A percentile compares a stretch with the other conserved stretches of the same genome.
Evolutionary conservation across 2,797 vertebrate genomes (phyloP).

Genomic region (Sandelia bainsii): DNA sequence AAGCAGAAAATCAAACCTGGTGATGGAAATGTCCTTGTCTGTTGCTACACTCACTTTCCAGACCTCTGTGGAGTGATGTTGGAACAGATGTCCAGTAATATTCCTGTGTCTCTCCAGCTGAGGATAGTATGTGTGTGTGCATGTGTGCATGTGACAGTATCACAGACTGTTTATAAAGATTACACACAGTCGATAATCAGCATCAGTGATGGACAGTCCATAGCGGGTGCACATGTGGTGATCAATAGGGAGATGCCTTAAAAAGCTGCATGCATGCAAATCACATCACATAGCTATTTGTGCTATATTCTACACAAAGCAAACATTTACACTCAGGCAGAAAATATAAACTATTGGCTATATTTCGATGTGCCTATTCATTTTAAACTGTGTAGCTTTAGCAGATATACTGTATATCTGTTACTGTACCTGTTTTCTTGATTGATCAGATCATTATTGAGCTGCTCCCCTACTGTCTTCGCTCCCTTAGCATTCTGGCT

Average conservation of each 20-base stretch:
- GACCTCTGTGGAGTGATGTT: background rate
- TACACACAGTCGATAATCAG: background rate
- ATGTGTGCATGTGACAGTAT: background rate
- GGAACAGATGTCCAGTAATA: background rate
- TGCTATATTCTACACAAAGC: background rate
- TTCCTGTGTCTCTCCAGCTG: constrained; percentile 50
- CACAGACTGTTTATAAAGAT: too few relatives aligned
- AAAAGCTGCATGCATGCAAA: constrained; percentile 27
- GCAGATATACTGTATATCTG: background rate
- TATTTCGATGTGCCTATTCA: constrained; percentile 5
- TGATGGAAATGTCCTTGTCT: background rate
- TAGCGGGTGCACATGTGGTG: too few relatives aligned
- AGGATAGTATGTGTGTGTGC: constrained; percentile 32
- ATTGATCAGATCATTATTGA: constrained; percentile 32
- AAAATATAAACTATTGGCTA: background rate
- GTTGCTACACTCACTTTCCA: constrained; percentile 17
- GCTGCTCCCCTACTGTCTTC: constrained; percentile 26
- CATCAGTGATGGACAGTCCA: too few relatives aligned
- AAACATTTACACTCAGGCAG: background rate
- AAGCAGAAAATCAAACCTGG: constrained; percentile 2
- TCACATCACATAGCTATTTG: constrained; percentile 21
- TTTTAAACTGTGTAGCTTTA: background rate
- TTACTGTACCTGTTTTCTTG: background rate
- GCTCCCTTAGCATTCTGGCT: constrained; percentile 31
- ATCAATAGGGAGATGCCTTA: too few relatives aligned